Evolutionary conservation across 2,113 vertebrate genomes (phyloP).

Genomic region (Emydocephalus ijimae): DNA sequence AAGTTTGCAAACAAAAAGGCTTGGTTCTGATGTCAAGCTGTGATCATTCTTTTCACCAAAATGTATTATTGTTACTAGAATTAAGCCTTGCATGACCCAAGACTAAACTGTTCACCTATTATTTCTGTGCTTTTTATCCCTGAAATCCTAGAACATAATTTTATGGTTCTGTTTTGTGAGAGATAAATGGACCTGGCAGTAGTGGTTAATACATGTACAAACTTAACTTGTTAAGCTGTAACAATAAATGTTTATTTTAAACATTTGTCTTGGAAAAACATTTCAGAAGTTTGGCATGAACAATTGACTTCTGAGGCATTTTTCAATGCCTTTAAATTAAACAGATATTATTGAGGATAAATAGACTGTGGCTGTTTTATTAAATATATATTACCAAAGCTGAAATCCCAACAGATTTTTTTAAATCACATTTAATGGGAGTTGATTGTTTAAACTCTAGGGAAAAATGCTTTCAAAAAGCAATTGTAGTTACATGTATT

Average conservation of each 20-base stretch:
- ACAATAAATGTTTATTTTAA: background rate
- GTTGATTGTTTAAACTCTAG: background rate
- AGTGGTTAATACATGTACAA: background rate
- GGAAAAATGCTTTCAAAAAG: background rate
- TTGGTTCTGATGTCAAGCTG: background rate
- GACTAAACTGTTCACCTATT: background rate
- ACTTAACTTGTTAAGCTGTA: background rate
- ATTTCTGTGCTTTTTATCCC: background rate
- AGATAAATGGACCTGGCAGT: background rate
- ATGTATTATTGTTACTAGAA: background rate
- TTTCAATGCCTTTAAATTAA: conserved; percentile 4
- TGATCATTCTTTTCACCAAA: background rate
- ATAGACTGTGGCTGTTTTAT: conserved; percentile 11
- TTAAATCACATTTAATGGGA: background rate
- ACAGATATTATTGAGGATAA: conserved; percentile 13
- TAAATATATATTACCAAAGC: conserved; percentile 11
- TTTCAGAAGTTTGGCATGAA: background rate
- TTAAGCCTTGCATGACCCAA: background rate
- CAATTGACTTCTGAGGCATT: background rate
- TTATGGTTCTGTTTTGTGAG: background rate
- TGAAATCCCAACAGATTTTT: background rate
- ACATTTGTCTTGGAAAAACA: background rate
- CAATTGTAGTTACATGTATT: background rate
- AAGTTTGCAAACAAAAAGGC: background rate
- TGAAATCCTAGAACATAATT: background rate